Evolutionary conservation across 23 tunicate genomes (phyloP), one percentile per base, ranked within the genome.

Genomic region (Oikopleura albicans): DNA sequence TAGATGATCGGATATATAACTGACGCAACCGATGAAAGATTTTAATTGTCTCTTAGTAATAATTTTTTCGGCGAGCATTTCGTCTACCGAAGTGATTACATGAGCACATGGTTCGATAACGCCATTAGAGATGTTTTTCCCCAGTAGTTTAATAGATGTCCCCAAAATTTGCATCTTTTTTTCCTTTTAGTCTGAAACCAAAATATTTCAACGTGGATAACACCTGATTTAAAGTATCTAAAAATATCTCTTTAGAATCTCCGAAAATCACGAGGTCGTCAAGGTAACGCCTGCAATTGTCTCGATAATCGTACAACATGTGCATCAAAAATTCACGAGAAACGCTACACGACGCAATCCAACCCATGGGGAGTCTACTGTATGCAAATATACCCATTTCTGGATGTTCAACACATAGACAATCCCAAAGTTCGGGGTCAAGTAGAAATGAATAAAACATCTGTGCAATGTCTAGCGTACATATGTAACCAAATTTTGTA

Each of bases 341-440:
- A 2, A 31, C 2, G 4, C 2, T 2, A 16, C 37, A 37, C 37
- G 37, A 22, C 36, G 31, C 27, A 31, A 31, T 31, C 79, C 79
- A 71, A 2, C 79, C 79, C 79, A 71, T 71, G 28, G 79, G 79
- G 34, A 27, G 31, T 71, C 79, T 27, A 22, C 31, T 71, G 79
- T 71, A 71, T 8, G 16, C 12, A 49, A 49, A 49, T 8, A 49
- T 22, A 12, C 63, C 63, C 63, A 49, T 49, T 8, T 12, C 22
- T 8, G 63, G 63, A 22, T 49, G 63, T 49, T 49, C 63, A 49
- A 49, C 63, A 49, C 63, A 49, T 8, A 49, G 22, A 49, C 12
- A 49, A 22, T 12, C 16, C 63, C 63, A 49, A 8, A 49, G 22
- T 49, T 12, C 12, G 16, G 16, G 63, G 12, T 49, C 63, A 8